Base-by-base conservation (phyloP, 2,797 vertebrate species). In the Rousettus madagascariensis region DNA sequence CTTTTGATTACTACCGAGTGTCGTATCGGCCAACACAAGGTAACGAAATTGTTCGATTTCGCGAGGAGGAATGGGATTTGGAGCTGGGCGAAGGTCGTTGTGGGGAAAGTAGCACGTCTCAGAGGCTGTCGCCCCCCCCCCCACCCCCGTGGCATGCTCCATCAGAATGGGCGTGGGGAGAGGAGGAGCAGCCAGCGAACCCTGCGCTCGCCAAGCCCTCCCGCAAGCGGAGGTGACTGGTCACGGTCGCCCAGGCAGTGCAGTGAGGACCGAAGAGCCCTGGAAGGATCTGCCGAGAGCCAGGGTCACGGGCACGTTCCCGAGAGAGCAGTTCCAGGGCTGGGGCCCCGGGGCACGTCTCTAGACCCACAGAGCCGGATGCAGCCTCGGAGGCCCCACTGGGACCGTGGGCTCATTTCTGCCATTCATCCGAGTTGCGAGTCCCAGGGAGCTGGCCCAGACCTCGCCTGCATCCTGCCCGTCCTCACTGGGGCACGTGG, bases 1-100 rank as follows among this genome's bases (percentile, higher is more conserved):
- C 98, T 13, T 99, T 99, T 8, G 99, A 99, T 97, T 99, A 99
- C 97, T 99, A 99, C 38, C 99, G 99, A 92, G 98, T 99, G 92
- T 99, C 99, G 12, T 99, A 99, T 97, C 98, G 98, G 71, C 99
- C 99, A 11, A 98, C 98, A 0, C 99, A 98, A 99, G 99, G 99
- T 99, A 98, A 98, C 6, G 16, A 61, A 61, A 12, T 22, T 6
- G 20, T 22, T 36, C 55, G n/a, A 53, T 57, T 91, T 94, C 78
- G 83, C 65, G 80, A 63, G 69, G 30, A 69, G 41, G 6, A 51
- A 30, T 71, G 57, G 57, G 28, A 19, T 30, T 82, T 82, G 82
- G 46, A 49, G n/a, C 28, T 63, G 30, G n/a, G 53, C 28, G 16
- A 16, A 72, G 38, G 92, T 9, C 36, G 46, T 33, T 72, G 26